Evolutionary conservation across 2,113 vertebrate species (phyloP).

Genomic region (Phoenicopterus ruber): DNA sequence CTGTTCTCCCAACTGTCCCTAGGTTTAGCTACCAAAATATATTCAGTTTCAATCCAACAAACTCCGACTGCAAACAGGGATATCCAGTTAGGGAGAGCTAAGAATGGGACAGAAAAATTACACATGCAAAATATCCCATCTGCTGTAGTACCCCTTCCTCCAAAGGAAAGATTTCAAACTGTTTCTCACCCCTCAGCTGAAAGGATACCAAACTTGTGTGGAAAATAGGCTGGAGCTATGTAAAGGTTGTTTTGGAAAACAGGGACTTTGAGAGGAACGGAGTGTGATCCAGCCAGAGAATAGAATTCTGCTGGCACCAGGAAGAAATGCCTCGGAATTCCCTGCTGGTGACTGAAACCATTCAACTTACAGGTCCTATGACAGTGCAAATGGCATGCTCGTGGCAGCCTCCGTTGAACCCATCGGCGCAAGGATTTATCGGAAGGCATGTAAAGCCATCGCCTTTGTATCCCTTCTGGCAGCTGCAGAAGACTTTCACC

Average conservation of each 20-base stretch:
- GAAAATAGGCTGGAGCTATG: background rate
- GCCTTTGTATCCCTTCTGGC: conserved; percentile 81
- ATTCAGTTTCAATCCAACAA: background rate
- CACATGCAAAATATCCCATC: fast-evolving
- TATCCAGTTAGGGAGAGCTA: background rate
- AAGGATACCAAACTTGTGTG: background rate
- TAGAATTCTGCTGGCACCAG: background rate
- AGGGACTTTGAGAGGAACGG: background rate
- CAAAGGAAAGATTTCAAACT: background rate
- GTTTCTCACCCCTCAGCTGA: background rate
- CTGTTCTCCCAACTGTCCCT: background rate
- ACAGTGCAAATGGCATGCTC: conserved; percentile 89
- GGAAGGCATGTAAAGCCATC: conserved; percentile 83
- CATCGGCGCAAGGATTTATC: conserved; percentile 79
- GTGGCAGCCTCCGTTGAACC: conserved; percentile 85
- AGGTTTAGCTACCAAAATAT: background rate
- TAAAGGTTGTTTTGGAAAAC: background rate
- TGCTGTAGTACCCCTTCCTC: background rate
- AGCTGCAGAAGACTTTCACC: conserved; percentile 82
- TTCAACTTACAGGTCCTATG: conserved; percentile 82
- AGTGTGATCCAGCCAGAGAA: background rate
- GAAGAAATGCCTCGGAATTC: background rate
- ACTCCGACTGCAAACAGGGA: background rate
- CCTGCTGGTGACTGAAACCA: background rate
- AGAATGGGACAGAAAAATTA: background rate